Conservation (phyloP, 2,888 invertebrate species). For the Lasioglossum zephyrum region DNA sequence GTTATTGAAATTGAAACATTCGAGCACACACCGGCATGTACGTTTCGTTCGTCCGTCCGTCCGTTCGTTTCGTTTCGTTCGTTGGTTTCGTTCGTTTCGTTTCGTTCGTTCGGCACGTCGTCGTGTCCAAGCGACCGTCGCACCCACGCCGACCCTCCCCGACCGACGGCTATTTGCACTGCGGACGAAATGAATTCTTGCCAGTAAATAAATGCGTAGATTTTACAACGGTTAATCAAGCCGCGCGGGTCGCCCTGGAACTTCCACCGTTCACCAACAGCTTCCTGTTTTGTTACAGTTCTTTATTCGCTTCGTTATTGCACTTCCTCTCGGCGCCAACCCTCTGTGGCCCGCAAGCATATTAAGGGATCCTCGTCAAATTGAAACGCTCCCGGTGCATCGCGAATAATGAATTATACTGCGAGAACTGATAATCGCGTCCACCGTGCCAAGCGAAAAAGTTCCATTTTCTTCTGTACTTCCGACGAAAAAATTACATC, state of each 20-base stretch:
- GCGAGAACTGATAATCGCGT: neutral
- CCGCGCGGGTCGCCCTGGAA: constrained; percentile 46
- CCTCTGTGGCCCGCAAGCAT: neutral
- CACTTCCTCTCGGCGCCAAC: neutral
- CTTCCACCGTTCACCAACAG: constrained; percentile 33
- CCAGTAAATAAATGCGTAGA: constrained; percentile 75
- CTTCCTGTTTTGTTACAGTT: neutral
- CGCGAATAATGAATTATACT: neutral
- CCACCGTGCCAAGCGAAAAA: neutral
- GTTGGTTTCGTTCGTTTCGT: constrained; percentile 50
- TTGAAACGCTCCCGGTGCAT: constrained; percentile 5
- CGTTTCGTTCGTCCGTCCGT: constrained; percentile 39
- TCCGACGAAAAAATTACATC: neutral
- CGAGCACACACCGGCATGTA: constrained; percentile 74
- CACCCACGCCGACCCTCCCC: constrained; percentile 47
- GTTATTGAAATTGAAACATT: constrained; percentile 85
- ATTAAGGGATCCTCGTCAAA: constrained; percentile 18
- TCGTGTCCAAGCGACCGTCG: constrained; percentile 64
- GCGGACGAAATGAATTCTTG: constrained; percentile 76
- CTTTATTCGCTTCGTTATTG: constrained; percentile 36
- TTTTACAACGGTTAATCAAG: constrained; percentile 79
- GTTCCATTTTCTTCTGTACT: neutral
- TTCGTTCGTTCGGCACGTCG: constrained; percentile 41
- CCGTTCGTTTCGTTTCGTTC: constrained; percentile 40
- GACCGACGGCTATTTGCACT: constrained; percentile 73